phyloP scores from a whole-genome alignment of 2,113 vertebrate genomes.

The Stegostoma tigrinum region DNA sequence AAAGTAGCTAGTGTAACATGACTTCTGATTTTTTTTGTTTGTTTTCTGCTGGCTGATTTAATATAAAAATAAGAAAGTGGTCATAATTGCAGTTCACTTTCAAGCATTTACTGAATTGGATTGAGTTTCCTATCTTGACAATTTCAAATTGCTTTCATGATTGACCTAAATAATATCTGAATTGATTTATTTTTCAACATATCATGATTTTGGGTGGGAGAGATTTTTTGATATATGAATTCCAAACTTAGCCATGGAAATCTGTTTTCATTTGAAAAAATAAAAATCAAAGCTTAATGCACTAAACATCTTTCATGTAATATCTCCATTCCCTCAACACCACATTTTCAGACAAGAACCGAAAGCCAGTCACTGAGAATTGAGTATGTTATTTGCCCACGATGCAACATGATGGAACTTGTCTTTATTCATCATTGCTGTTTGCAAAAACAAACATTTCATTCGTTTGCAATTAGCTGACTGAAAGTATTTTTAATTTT shows the following conservation, averaged over 20 bases:
- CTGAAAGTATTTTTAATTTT: neutral
- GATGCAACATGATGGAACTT: neutral
- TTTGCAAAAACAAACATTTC: conserved; percentile 2
- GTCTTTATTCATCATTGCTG: neutral
- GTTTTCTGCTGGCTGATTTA: neutral
- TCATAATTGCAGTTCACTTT: neutral
- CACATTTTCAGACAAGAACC: neutral
- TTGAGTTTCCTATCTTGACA: neutral
- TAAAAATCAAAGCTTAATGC: neutral
- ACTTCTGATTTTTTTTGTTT: neutral
- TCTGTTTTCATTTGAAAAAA: neutral
- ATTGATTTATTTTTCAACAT: neutral
- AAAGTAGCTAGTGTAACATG: neutral
- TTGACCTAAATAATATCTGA: neutral
- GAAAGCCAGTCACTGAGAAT: neutral
- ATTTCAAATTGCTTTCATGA: neutral
- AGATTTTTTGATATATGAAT: neutral
- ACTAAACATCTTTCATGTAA: neutral
- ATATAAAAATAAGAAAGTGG: neutral
- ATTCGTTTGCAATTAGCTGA: neutral
- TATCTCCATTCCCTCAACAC: neutral
- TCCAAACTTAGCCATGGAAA: neutral
- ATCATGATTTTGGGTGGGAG: neutral
- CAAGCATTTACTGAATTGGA: neutral
- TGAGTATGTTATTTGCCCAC: neutral